Evolutionary conservation across 2,797 vertebrate species (phyloP), one percentile per base, ranked within the genome.

Genomic region (Propithecus perrieri): DNA sequence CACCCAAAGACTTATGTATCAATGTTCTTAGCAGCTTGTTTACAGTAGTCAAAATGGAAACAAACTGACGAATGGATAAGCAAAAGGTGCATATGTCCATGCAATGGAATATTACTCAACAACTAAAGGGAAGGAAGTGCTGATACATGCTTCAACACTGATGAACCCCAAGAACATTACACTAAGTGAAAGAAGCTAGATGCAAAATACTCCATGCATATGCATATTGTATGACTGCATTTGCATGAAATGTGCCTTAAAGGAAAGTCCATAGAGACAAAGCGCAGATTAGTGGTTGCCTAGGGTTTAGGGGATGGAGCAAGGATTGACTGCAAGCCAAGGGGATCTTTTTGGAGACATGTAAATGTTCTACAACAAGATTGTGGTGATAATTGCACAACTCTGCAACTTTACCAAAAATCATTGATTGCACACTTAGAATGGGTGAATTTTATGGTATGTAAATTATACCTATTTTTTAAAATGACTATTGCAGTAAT

Each of bases 111-210:
- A 43, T 38, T 48, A 67, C 20, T 57, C 41, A 24, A 15, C 33
- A 63, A n/a, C 38, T 78, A 72, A 91, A 95, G 43, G 35, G 28
- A 75, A 71, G 92, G 17, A 84, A 43, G 13, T 61, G 38, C 28
- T 14, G 18, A 53, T 26, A 24, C 5, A 22, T 4, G 24, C 7
- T 93, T 63, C 11, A 50, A 43, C 2, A 9, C 0, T 30, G 48
- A 26, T 35, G 38, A 57, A 28, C 20, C 28, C 81, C 35, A 90
- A 53, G 38, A 90, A 26, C 35, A 65, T n/a, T 26, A 57, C 24
- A 46, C 33, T 48, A n/a, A 74, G 15, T 33, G 8, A 71, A 65
- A 55, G 50, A 76, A 95, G 75, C 61, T 33, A 81, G 20, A 59
- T 59, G 55, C 38, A 41, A 30, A 85, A 41, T 28, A n/a, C 61